Conservation (phyloP, 1,140 invertebrate genomes). For the Drosophila seguyi region DNA sequence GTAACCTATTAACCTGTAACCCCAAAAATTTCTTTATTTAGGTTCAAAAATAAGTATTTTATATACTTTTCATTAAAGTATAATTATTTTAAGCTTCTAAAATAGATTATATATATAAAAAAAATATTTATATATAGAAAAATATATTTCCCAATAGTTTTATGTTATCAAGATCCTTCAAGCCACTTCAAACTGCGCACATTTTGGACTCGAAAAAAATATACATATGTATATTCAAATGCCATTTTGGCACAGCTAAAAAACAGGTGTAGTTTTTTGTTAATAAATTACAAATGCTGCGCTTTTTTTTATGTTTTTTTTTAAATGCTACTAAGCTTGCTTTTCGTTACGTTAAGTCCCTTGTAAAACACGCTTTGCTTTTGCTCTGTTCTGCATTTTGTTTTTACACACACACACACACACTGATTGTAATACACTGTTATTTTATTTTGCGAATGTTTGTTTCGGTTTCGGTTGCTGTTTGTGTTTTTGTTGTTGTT, state of each 20-base stretch:
- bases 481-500: conserved; percentile 40
- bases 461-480: conserved; percentile 8
- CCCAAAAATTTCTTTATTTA: too few relatives aligned
- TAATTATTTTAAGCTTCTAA: not conserved
- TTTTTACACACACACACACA: not conserved
- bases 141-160: not conserved
- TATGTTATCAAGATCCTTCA: not conserved
- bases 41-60: not conserved
- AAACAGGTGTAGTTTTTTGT: conserved; percentile 37
- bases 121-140: too few relatives aligned
- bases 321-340: conserved; percentile 11
- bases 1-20: too few relatives aligned
- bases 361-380: conserved; percentile 40
- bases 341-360: conserved; percentile 30
- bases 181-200: not conserved
- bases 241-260: not conserved
- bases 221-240: not conserved
- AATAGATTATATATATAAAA: too few relatives aligned
- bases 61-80: not conserved
- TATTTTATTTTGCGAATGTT: conserved; percentile 8
- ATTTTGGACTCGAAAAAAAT: not conserved
- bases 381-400: not conserved
- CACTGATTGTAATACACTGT: conserved; percentile 9
- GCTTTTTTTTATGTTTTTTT: not conserved
- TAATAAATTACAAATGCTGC: conserved; percentile 29